phyloP scores from a whole-genome alignment of 2,888 invertebrate species.

The Caenorhabditis sp. region DNA sequence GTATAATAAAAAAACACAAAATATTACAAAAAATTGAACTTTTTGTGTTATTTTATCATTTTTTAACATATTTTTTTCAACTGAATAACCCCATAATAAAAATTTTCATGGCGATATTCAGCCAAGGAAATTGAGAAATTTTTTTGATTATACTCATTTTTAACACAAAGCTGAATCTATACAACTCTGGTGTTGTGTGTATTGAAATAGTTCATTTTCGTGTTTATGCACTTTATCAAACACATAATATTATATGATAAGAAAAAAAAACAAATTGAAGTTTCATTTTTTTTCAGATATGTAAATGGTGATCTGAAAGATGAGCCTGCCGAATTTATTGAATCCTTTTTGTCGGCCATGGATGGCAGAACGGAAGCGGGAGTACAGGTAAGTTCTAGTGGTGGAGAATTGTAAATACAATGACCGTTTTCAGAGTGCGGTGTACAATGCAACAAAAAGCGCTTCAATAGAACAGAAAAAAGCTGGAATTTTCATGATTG shows the following conservation, averaged over 20 bases:
- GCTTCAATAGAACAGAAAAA: constrained; percentile 29
- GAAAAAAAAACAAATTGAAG: background rate
- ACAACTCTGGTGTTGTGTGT: background rate
- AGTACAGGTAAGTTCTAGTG: constrained; percentile 1
- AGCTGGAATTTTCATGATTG: constrained; percentile 55
- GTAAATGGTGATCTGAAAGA: constrained; percentile 48
- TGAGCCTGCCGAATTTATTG: constrained; percentile 32
- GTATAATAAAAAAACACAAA: too few relatives aligned
- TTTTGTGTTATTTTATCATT: too few relatives aligned
- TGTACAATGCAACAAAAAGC: constrained; percentile 33
- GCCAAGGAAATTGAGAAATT: too few relatives aligned
- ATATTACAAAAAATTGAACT: too few relatives aligned
- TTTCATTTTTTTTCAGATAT: constrained; percentile 36
- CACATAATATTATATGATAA: background rate
- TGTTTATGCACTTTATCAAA: too few relatives aligned
- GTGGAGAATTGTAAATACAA: background rate
- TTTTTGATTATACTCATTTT: too few relatives aligned
- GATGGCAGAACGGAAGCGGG: constrained; percentile 38
- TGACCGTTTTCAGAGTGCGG: constrained; percentile 13
- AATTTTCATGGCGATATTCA: background rate
- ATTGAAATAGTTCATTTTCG: too few relatives aligned
- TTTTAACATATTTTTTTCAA: too few relatives aligned
- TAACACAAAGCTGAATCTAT: too few relatives aligned
- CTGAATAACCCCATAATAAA: background rate
- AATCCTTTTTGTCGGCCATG: constrained; percentile 41